These are phyloP conservation scores for Lamellibrachia luymesi DNA, from an alignment of 1,140 invertebrate genomes.

Conservation along the genomic window DNA sequence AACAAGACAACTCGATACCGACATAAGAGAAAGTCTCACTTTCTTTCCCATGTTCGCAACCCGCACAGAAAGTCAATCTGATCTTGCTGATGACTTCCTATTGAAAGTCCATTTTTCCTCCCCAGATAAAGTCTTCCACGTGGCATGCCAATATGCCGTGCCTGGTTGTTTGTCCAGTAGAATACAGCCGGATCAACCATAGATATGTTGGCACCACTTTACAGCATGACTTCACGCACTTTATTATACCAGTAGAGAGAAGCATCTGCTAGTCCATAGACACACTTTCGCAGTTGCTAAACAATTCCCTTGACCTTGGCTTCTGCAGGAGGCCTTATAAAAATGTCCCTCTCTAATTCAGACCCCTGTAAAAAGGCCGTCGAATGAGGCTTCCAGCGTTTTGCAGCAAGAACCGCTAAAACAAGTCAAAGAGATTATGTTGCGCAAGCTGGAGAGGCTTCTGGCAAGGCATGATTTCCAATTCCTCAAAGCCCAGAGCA, in stretches of 20 bases:
- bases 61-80: constrained; percentile 21
- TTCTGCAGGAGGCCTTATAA: background rate
- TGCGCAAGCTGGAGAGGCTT: background rate
- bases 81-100: constrained; percentile 22
- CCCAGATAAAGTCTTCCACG: constrained; percentile 34
- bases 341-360: background rate
- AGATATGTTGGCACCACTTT: background rate
- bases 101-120: constrained; percentile 19
- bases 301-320: background rate
- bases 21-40: constrained; percentile 22
- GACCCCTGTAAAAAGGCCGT: constrained; percentile 6
- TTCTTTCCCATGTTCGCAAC: constrained; percentile 25
- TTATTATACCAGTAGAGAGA: constrained; percentile 29
- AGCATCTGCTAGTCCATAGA: constrained; percentile 28
- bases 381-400: constrained; percentile 16
- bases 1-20: constrained; percentile 10
- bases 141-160: constrained; percentile 28
- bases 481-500: no score
- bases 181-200: no score
- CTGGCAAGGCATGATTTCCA: no score
- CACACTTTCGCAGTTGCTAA: constrained; percentile 17
- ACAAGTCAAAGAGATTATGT: background rate
- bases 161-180: constrained; percentile 22
- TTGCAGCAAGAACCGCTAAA: background rate
- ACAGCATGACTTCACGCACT: constrained; percentile 20